phyloP scores from a whole-genome alignment of 53 echinoderm and acorn worm species.

The Echinometra lucunter region DNA sequence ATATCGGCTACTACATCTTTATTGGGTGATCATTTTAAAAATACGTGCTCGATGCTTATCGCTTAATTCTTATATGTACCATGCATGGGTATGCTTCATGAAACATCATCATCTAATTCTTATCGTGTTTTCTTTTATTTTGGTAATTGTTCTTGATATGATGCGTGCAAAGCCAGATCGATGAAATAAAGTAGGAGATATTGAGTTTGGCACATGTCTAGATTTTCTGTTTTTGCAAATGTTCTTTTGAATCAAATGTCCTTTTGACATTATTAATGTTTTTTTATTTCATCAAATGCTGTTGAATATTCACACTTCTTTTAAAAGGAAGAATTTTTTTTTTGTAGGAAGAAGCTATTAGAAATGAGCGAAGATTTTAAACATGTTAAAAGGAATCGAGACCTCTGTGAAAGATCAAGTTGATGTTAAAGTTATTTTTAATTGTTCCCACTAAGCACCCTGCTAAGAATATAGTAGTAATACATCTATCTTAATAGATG shows the following conservation, averaged over 20 bases:
- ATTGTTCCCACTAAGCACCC: too few relatives aligned
- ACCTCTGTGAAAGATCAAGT: too few relatives aligned
- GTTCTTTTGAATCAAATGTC: not conserved
- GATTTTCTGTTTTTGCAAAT: not conserved
- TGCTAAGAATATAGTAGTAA: too few relatives aligned
- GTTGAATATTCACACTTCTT: too few relatives aligned
- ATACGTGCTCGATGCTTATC: slow-evolving; percentile 39
- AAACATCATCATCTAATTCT: not conserved
- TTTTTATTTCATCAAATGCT: too few relatives aligned
- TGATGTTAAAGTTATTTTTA: too few relatives aligned
- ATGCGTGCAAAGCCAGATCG: slow-evolving; percentile 26
- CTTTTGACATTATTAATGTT: not conserved
- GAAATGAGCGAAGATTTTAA: too few relatives aligned
- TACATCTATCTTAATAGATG: too few relatives aligned
- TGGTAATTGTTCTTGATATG: slow-evolving; percentile 41
- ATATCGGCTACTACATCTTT: slow-evolving; percentile 16
- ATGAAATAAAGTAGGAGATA: slow-evolving; percentile 17
- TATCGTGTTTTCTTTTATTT: not conserved
- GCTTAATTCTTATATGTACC: not conserved
- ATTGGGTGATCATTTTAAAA: not conserved
- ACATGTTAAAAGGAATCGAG: too few relatives aligned
- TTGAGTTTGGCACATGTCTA: not conserved
- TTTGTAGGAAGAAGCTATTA: too few relatives aligned
- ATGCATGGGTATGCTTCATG: not conserved
- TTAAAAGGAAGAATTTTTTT: too few relatives aligned